Conservation (phyloP, 1,140 invertebrate species). For the Microplitis demolitor region DNA sequence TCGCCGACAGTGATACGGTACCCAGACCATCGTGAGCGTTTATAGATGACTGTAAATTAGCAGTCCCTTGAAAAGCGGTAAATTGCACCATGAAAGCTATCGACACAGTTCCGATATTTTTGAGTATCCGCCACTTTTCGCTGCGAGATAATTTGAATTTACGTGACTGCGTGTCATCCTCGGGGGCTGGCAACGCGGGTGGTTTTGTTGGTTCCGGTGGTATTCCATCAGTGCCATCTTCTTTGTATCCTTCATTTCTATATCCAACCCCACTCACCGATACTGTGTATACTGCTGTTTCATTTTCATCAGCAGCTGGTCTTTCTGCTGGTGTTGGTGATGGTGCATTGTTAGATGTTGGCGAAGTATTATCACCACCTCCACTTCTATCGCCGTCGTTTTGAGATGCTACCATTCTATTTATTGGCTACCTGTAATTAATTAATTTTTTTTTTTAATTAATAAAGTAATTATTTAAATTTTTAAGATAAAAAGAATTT, state of each 20-base stretch:
- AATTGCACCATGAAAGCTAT: slow-evolving; percentile 91
- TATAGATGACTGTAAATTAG: slow-evolving; percentile 87
- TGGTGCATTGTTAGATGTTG: no score
- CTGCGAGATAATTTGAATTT: slow-evolving; percentile 77
- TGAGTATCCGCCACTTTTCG: slow-evolving; percentile 86
- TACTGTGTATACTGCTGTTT: slow-evolving; percentile 60
- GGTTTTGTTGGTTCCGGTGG: slow-evolving; percentile 62
- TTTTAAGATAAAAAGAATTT: no score
- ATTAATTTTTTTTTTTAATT: neutral
- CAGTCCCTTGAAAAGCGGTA: slow-evolving; percentile 88
- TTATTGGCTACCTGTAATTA: slow-evolving; percentile 51
- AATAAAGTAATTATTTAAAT: neutral
- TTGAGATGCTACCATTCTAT: slow-evolving; percentile 55
- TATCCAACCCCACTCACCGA: slow-evolving; percentile 66
- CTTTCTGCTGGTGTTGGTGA: no score
- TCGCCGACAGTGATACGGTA: slow-evolving; percentile 81
- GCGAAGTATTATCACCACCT: slow-evolving; percentile 30
- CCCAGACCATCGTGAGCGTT: slow-evolving; percentile 83
- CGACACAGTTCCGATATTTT: slow-evolving; percentile 85
- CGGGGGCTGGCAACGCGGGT: slow-evolving; percentile 64
- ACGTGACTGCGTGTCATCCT: slow-evolving; percentile 69
- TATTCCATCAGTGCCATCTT: slow-evolving; percentile 64
- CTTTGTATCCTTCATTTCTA: slow-evolving; percentile 72
- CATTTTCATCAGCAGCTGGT: slow-evolving; percentile 34
- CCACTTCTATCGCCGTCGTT: slow-evolving; percentile 55